Base-by-base conservation (phyloP, 1,140 invertebrate genomes). In the Hydropsyche tenuis region DNA sequence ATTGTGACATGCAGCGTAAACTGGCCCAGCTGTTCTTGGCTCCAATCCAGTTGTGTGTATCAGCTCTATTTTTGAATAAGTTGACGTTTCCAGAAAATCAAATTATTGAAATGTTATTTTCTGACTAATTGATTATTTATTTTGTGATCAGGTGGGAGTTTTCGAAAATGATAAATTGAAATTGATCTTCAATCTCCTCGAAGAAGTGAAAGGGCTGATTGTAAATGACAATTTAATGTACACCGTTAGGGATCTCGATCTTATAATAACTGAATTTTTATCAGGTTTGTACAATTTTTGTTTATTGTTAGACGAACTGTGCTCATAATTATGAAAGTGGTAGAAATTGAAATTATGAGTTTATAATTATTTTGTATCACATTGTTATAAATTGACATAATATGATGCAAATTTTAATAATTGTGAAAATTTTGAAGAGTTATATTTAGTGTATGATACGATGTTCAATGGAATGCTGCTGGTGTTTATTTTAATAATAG, bases 151-250 rank as follows among this genome's bases (percentile, higher is more conserved):
- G 83, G 78, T 84, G 11, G 79, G 79, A 48, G 77, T 84, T 11
- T 85, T 80, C 73, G 79, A 82, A 71, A 78, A 84, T 56, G 80
- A 81, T 53, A 79, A 80, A 75, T 73, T 81, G 23, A 79, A 80
- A 62, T 76, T 77, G 14, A 74, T 77, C 9, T 80, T 76, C 45
- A 81, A 82, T 71, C 74, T 85, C 11, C 76, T 82, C 0, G 85
- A 86, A 77, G 84, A 84, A 63, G 77, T 86, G 6, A 82, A 83
- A 75, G 85, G 84, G 75, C 77, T 86, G 73, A 73, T 78, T 16
- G 78, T 84, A 6, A 62, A 78, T 48, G 82, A 79, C n/a, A 81
- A 81, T 51, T 75, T 82, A 0, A 75, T 86, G 9, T 85, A 82
- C 74, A 83, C 84, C 2, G 82, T 82, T 1, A 78, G 84, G 68